Evolutionary conservation across 2,113 vertebrate species (phyloP).

Genomic region (Sciurus niger): DNA sequence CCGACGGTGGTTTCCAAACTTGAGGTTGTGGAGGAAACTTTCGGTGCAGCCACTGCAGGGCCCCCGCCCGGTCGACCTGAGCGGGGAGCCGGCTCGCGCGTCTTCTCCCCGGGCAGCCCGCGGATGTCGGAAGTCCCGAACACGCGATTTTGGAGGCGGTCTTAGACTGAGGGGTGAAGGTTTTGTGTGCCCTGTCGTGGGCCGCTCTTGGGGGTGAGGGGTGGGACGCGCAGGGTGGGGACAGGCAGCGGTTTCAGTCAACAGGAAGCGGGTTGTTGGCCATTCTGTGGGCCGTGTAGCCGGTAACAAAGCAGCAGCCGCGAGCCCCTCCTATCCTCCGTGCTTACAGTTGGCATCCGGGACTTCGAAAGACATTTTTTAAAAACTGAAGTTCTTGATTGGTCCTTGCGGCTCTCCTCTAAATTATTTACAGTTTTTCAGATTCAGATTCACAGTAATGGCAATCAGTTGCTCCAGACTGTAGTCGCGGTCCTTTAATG

Average conservation of each 20-base stretch:
- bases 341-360: not conserved
- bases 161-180: not conserved
- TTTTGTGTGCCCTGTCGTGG: not conserved
- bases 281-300: not conserved
- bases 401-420: not conserved
- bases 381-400: not conserved
- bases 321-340: not conserved
- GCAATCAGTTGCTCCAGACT: too few species aligned
- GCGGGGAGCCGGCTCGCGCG: not conserved
- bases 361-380: not conserved
- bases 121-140: rapidly evolving
- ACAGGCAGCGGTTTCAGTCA: not conserved
- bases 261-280: constrained; percentile 33
- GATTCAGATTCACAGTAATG: not conserved
- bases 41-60: not conserved
- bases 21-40: not conserved
- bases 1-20: not conserved
- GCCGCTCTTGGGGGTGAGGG: too few species aligned
- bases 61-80: rapidly evolving
- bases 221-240: rapidly evolving
- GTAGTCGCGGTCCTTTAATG: not conserved
- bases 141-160: rapidly evolving
- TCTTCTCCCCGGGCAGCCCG: not conserved
- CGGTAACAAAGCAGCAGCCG: not conserved
- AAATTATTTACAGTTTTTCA: not conserved